Percentiles rank a stretch among this genome's conserved stretches.
Evolutionary conservation across 2,797 vertebrate genomes (phyloP).

Genomic region (Leuciscus waleckii): DNA sequence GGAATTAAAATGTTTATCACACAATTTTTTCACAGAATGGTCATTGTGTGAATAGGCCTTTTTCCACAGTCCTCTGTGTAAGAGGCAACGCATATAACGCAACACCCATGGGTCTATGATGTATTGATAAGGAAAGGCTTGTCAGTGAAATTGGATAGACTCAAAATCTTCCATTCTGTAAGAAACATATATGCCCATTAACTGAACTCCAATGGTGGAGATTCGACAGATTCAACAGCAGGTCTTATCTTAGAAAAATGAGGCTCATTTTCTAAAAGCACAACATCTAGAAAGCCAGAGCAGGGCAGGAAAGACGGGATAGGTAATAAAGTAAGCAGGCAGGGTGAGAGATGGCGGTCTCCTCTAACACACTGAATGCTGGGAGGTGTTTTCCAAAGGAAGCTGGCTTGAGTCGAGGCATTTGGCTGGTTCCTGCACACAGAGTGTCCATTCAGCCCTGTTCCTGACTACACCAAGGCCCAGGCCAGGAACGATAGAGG

Average conservation of each 20-base stretch:
- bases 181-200: neutral
- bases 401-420: conserved; percentile 70
- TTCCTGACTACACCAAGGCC: conserved; percentile 66
- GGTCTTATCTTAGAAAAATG: conserved; percentile 23
- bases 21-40: neutral
- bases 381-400: conserved; percentile 80
- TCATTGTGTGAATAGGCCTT: neutral
- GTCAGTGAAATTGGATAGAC: conserved; percentile 2
- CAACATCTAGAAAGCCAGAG: conserved; percentile 44
- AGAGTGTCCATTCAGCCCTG: conserved; percentile 76
- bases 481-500: conserved; percentile 54
- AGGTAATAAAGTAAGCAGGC: conserved; percentile 11
- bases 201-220: conserved; percentile 21
- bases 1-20: neutral
- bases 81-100: neutral
- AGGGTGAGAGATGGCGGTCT: conserved; percentile 45
- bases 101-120: neutral
- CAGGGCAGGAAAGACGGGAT: neutral
- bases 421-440: conserved; percentile 72
- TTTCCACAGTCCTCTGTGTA: neutral
- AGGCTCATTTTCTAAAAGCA: conserved; percentile 25
- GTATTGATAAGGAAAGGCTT: neutral
- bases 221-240: neutral
- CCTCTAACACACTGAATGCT: conserved; percentile 62
- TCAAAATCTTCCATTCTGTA: neutral